Evolutionary conservation across 2,113 vertebrate genomes (phyloP).

Genomic region (Cochlearius cochlearius): DNA sequence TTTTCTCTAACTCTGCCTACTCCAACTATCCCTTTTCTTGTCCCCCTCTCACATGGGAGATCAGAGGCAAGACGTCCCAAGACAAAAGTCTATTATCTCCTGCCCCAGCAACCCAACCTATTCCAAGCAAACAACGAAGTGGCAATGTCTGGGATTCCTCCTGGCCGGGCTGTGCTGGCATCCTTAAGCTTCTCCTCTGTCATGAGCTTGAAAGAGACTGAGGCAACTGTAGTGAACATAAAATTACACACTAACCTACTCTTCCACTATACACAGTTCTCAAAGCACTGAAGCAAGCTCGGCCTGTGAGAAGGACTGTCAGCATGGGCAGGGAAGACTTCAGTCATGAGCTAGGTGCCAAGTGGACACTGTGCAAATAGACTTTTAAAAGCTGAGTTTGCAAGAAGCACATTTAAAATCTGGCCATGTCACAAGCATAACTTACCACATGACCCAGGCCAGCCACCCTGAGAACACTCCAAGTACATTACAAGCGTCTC

Average conservation of each 20-base stretch:
- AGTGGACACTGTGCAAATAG: background rate
- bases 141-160: background rate
- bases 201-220: background rate
- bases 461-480: background rate
- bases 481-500: background rate
- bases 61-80: background rate
- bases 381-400: background rate
- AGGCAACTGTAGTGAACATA: background rate
- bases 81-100: background rate
- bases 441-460: background rate
- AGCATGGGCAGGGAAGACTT: background rate
- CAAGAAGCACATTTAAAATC: background rate
- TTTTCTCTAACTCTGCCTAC: background rate
- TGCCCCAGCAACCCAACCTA: background rate
- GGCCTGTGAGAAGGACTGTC: background rate
- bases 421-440: background rate
- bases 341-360: background rate
- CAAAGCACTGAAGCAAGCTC: background rate
- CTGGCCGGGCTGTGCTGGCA: background rate
- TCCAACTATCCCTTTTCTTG: background rate
- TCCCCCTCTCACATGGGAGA: background rate
- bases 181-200: background rate
- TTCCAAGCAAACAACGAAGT: background rate
- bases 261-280: background rate
- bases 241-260: background rate